Conservation (phyloP, 1,140 invertebrate species). For the Platyscapa corneri region DNA sequence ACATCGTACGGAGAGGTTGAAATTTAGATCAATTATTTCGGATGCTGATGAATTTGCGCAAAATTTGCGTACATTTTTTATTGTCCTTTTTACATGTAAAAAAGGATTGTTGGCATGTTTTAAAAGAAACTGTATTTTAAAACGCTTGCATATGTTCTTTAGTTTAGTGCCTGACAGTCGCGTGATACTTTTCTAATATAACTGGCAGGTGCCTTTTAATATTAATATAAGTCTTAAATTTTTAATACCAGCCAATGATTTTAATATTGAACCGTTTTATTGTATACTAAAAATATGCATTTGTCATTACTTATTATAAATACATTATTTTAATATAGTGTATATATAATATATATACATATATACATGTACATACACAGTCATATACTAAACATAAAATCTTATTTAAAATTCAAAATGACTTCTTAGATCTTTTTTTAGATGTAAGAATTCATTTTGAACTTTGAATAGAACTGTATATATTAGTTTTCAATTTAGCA, state of each 20-base stretch:
- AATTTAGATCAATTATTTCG: constrained; percentile 34
- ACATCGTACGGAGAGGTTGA: neutral
- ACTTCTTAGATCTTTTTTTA: constrained; percentile 16
- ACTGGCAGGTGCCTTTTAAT: constrained; percentile 7
- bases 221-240: neutral
- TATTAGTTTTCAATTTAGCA: neutral
- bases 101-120: neutral
- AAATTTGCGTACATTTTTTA: neutral
- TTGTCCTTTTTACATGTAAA: neutral
- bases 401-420: constrained; percentile 26
- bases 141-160: constrained; percentile 35
- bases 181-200: neutral
- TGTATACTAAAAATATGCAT: neutral
- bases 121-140: neutral
- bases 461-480: neutral
- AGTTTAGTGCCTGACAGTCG: constrained; percentile 13
- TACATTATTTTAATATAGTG: too few species aligned
- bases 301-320: too few species aligned
- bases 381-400: neutral
- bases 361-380: neutral
- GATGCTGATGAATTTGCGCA: neutral
- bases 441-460: neutral
- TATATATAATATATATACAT: neutral
- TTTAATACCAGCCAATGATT: neutral
- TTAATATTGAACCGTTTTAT: neutral